Evolutionary conservation across 2,888 invertebrate genomes (phyloP), one percentile per base, ranked within the genome.

Genomic region (Sphaeridia pumilis): DNA sequence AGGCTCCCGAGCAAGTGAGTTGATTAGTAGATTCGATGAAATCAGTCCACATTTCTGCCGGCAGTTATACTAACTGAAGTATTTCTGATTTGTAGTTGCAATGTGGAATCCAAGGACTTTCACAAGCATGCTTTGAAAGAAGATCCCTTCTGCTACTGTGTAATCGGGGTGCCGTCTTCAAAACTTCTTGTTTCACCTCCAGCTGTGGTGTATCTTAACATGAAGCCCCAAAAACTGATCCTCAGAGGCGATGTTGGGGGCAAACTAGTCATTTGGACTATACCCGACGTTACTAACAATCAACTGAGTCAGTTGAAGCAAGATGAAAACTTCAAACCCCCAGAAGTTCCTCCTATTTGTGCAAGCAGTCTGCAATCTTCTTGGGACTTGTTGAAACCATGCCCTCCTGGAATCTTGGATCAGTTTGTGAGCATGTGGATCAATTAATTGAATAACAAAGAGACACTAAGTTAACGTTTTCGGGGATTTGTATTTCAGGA

Each of bases 1-100:
- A 89, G 85, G 71, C 75, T 98, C 65, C 97, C 98, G 1, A 84
- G 90, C 66, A 95, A 94, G 89, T 97, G 80, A 79, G 84, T 70
- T 12, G n/a, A n/a, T n/a, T n/a, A n/a, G n/a, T n/a, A n/a, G n/a
- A n/a, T n/a, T n/a, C n/a, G n/a, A n/a, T n/a, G n/a, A n/a, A n/a
- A n/a, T n/a, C n/a, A n/a, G n/a, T n/a, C n/a, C n/a, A n/a, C n/a
- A n/a, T n/a, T n/a, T n/a, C n/a, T n/a, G n/a, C n/a, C n/a, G n/a
- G n/a, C n/a, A n/a, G n/a, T n/a, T n/a, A n/a, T n/a, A n/a, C n/a
- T n/a, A n/a, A n/a, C n/a, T n/a, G n/a, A n/a, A n/a, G n/a, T n/a
- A n/a, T n/a, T n/a, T n/a, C n/a, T n/a, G n/a, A n/a, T 24, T 46
- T 45, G 5, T 20, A 89, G 89, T 72, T 85, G 87, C 49, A 86